Conservation (phyloP, 2,113 vertebrate species). For the Arizona elegans region DNA sequence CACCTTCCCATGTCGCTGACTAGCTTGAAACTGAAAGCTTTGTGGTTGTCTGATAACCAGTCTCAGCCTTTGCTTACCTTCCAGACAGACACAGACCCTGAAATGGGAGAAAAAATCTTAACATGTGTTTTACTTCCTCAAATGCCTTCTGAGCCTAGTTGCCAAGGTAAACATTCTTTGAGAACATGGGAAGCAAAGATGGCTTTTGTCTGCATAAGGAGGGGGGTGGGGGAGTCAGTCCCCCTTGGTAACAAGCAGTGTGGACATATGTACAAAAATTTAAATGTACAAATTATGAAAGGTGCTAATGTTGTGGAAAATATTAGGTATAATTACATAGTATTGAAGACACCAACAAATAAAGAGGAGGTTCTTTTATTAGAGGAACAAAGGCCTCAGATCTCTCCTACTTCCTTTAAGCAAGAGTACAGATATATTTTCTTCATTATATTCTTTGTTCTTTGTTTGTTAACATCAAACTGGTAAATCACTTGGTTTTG, state of each 20-base stretch:
- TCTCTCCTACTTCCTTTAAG: not conserved
- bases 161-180: constrained; percentile 76
- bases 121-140: constrained; percentile 97
- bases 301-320: not conserved
- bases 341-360: not conserved
- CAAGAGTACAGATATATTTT: not conserved
- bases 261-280: not conserved
- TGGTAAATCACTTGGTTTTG: not conserved
- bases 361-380: not conserved
- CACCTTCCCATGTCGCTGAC: constrained; percentile 90
- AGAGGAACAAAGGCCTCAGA: not conserved
- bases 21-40: constrained; percentile 87
- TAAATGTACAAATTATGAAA: not conserved
- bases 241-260: not conserved
- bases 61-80: constrained; percentile 95
- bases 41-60: constrained; percentile 99
- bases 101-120: constrained; percentile 90
- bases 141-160: constrained; percentile 80
- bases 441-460: not conserved
- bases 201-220: not conserved
- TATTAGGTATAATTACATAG: not conserved
- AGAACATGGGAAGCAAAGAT: not conserved
- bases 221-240: not conserved
- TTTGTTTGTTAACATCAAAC: not conserved
- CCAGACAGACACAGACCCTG: constrained; percentile 87